phyloP scores from a whole-genome alignment of 2,797 vertebrate genomes.

The Diglossa cyanea region DNA sequence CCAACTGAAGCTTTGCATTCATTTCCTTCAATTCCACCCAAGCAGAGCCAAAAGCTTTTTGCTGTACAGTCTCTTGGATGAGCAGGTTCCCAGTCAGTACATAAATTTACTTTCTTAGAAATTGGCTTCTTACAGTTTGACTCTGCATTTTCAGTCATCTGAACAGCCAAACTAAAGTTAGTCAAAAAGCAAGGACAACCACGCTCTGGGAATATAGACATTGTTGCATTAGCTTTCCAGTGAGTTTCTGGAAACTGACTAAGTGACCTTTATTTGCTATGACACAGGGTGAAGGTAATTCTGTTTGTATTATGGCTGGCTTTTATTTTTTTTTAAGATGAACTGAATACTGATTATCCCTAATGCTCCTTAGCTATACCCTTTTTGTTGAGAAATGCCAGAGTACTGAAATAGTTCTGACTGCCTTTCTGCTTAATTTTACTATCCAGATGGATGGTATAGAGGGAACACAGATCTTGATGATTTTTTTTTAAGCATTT shows the following conservation, averaged over 20 bases:
- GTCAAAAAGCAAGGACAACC: background rate
- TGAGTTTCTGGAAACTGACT: background rate
- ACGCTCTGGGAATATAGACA: background rate
- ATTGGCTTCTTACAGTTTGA: background rate
- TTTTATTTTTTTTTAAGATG: background rate
- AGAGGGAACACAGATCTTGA: background rate
- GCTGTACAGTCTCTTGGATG: accelerated
- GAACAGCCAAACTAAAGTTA: background rate
- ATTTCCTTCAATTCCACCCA: background rate
- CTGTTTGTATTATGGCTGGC: background rate
- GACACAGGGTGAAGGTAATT: background rate
- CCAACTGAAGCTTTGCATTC: background rate
- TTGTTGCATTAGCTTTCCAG: background rate
- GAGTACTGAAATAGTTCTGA: background rate
- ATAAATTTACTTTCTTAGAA: background rate
- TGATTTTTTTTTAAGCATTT: conserved; percentile 14
- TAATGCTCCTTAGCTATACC: background rate
- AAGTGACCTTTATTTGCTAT: background rate
- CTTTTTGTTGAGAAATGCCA: background rate
- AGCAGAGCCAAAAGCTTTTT: background rate
- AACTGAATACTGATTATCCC: background rate
- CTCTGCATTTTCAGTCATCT: background rate
- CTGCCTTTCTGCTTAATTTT: background rate
- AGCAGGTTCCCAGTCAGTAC: background rate
- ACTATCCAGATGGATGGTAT: background rate